phyloP scores from a whole-genome alignment of 2,797 vertebrate genomes.

The Falco peregrinus region DNA sequence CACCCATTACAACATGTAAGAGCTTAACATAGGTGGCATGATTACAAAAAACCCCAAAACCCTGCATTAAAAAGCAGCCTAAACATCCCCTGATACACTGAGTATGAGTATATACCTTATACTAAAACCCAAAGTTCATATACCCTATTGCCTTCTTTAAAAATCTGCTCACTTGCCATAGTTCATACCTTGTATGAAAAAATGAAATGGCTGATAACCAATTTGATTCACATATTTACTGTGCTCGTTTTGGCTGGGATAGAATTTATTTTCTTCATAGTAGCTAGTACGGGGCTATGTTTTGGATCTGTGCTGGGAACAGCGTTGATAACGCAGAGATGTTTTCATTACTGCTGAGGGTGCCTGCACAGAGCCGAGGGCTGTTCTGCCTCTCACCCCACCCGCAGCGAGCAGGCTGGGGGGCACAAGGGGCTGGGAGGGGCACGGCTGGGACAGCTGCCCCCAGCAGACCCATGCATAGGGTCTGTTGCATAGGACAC shows the following conservation, averaged over 20 bases:
- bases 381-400: neutral
- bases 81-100: neutral
- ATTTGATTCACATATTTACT: neutral
- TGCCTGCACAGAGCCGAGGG: neutral
- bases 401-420: neutral
- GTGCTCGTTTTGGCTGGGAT: neutral
- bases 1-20: neutral
- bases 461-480: too few species aligned
- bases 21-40: neutral
- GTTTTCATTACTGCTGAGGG: neutral
- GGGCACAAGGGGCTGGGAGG: neutral
- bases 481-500: too few species aligned
- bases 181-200: neutral
- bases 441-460: fast-evolving
- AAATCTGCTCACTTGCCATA: neutral
- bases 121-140: neutral
- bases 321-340: neutral
- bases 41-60: neutral
- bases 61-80: neutral
- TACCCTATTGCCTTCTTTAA: neutral
- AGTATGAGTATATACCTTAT: neutral
- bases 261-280: neutral
- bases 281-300: neutral
- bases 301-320: neutral
- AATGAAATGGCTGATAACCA: neutral